Percentiles rank a stretch among this genome's conserved stretches.
Conservation (phyloP, 2,797 vertebrate species). For the Huso huso region DNA sequence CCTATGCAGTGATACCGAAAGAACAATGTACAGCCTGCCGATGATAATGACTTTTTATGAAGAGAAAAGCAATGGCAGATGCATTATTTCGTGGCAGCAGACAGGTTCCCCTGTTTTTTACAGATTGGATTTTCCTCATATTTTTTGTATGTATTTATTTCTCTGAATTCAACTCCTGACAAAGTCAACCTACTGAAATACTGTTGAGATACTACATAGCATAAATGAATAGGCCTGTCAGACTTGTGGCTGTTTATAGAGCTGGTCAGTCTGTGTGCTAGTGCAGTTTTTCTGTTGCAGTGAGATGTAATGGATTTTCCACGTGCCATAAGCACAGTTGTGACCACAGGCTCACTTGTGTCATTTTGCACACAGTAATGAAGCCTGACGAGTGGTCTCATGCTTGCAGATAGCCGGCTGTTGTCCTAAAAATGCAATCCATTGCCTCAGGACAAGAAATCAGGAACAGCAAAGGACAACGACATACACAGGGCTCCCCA, state of each 20-base stretch:
- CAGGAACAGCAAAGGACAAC: slow-evolving; percentile 82
- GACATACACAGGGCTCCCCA: slow-evolving; percentile 53
- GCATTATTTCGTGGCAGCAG: too few relatives aligned
- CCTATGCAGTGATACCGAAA: too few relatives aligned
- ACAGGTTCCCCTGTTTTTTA: background rate
- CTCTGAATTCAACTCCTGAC: background rate
- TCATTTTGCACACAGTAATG: slow-evolving; percentile 84
- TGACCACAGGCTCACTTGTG: slow-evolving; percentile 85
- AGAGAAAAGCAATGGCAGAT: too few relatives aligned
- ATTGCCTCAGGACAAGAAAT: slow-evolving; percentile 80
- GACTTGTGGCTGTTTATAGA: slow-evolving; percentile 43
- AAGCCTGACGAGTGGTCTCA: slow-evolving; percentile 84
- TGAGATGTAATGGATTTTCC: slow-evolving; percentile 53
- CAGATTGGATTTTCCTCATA: background rate
- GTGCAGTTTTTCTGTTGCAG: slow-evolving; percentile 37
- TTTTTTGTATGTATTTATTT: background rate
- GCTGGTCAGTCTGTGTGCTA: slow-evolving; percentile 33
- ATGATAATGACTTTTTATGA: too few relatives aligned
- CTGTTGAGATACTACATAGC: slow-evolving; percentile 21
- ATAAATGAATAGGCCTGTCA: slow-evolving; percentile 37
- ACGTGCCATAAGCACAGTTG: slow-evolving; percentile 67
- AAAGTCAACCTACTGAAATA: slow-evolving; percentile 5
- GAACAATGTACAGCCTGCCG: too few relatives aligned
- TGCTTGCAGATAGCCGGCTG: slow-evolving; percentile 89
- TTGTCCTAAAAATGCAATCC: slow-evolving; percentile 97